A percentile compares a stretch with the other conserved stretches of the same genome.
These are phyloP conservation scores for Strix uralensis DNA, from an alignment of 2,113 vertebrate species.

Conservation along the genomic window DNA sequence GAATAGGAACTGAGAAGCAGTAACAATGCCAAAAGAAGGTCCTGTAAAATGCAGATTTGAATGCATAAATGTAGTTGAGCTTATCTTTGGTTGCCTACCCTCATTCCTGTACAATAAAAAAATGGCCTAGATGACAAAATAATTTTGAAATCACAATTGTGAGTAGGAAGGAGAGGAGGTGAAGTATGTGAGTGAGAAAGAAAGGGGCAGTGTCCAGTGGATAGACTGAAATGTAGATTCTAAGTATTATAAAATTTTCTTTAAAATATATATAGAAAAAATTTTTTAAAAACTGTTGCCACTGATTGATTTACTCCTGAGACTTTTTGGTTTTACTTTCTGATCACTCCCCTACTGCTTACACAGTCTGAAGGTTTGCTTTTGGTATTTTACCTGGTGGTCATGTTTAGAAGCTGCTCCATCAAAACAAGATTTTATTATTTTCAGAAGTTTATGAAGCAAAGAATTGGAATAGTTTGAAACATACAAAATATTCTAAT, in stretches of 20 bases:
- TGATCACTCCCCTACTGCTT: not conserved
- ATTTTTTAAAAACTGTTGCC: not conserved
- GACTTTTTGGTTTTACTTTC: not conserved
- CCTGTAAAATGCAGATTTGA: constrained; percentile 29
- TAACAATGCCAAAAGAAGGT: not conserved
- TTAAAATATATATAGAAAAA: not conserved
- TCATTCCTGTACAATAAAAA: constrained; percentile 10
- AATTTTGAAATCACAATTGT: constrained; percentile 41
- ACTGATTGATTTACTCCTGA: not conserved
- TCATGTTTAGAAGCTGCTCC: not conserved
- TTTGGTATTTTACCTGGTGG: not conserved
- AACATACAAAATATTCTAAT: not conserved
- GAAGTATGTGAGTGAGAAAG: not conserved
- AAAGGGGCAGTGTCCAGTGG: not conserved
- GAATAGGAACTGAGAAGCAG: not conserved
- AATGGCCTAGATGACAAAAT: constrained; percentile 19
- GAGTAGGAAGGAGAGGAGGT: not conserved
- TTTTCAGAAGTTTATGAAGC: constrained; percentile 13
- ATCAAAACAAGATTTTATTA: not conserved
- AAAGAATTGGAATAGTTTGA: not conserved
- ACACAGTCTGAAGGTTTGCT: not conserved
- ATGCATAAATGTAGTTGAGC: not conserved
- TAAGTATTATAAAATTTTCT: not conserved
- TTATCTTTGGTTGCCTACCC: not conserved
- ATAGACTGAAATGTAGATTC: not conserved